Conservation (phyloP, 2,888 invertebrate species). For the Germaria angustata region DNA sequence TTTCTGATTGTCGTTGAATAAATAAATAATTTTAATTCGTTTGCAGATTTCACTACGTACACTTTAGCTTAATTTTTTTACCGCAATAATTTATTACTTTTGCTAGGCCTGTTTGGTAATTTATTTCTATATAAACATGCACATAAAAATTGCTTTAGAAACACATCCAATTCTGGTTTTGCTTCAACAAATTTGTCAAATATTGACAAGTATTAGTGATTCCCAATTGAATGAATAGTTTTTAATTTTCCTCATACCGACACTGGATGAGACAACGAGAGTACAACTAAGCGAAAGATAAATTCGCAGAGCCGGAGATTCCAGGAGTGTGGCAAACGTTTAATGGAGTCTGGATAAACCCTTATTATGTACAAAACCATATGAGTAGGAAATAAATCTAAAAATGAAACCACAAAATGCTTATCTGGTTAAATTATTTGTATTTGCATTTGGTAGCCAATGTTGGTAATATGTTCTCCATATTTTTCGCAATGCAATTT, state of each 20-base stretch:
- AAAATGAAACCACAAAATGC: slow-evolving; percentile 68
- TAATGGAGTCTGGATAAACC: slow-evolving; percentile 17
- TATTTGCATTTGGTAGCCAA: slow-evolving; percentile 54
- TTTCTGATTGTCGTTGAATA: slow-evolving; percentile 23
- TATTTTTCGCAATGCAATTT: slow-evolving; percentile 6
- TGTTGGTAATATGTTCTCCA: neutral
- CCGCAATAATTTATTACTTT: slow-evolving; percentile 47
- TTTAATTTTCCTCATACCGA: slow-evolving; percentile 28
- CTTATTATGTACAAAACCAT: slow-evolving; percentile 52
- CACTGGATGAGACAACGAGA: neutral
- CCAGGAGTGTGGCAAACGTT: neutral
- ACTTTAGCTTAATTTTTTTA: slow-evolving; percentile 1
- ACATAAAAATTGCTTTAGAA: neutral
- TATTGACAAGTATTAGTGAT: slow-evolving; percentile 68
- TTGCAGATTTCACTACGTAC: neutral
- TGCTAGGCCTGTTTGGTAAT: slow-evolving; percentile 36
- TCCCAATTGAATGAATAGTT: slow-evolving; percentile 63
- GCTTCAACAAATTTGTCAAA: slow-evolving; percentile 66
- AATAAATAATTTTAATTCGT: slow-evolving; percentile 46
- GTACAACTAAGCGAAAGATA: neutral
- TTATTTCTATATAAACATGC: slow-evolving; percentile 47
- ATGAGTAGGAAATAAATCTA: slow-evolving; percentile 74
- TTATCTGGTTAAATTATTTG: slow-evolving; percentile 36
- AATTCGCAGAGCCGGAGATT: neutral
- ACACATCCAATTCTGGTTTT: slow-evolving; percentile 49